Percentiles rank a stretch among this genome's conserved stretches.
phyloP scores from a whole-genome alignment of 2,797 vertebrate species.

The Sebastes reedi region DNA sequence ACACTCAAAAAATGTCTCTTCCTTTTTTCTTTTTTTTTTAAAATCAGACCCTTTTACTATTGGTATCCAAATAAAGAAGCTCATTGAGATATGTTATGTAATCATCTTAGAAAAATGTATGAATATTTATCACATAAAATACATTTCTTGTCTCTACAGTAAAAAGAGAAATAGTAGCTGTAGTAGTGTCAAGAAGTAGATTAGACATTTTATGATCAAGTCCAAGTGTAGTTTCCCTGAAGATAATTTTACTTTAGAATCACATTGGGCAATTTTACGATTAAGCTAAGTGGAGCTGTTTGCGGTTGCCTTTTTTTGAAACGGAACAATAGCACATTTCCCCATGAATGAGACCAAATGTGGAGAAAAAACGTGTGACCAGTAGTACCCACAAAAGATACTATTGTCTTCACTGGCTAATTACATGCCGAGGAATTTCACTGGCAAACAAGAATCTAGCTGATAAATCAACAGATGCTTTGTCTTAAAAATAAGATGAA shows the following conservation, averaged over 20 bases:
- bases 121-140: neutral
- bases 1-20: neutral
- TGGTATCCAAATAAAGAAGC: neutral
- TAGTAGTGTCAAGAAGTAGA: neutral
- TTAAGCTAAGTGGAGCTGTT: neutral
- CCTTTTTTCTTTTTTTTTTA: too few species aligned
- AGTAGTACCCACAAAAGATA: slow-evolving; percentile 42
- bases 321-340: slow-evolving; percentile 18
- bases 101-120: neutral
- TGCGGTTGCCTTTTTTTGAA: slow-evolving; percentile 10
- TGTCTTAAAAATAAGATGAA: neutral
- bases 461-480: neutral
- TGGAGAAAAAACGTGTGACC: slow-evolving; percentile 46
- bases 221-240: neutral
- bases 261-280: neutral
- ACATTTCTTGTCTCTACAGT: neutral
- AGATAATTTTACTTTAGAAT: slow-evolving; percentile 1
- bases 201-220: neutral
- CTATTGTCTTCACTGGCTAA: slow-evolving; percentile 28
- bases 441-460: neutral
- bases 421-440: slow-evolving; percentile 6
- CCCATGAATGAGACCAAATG: slow-evolving; percentile 52
- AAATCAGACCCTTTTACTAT: neutral
- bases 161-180: neutral
- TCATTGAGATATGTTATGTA: neutral